phyloP scores from a whole-genome alignment of 1,140 invertebrate species.

The Drosophila subobscura region DNA sequence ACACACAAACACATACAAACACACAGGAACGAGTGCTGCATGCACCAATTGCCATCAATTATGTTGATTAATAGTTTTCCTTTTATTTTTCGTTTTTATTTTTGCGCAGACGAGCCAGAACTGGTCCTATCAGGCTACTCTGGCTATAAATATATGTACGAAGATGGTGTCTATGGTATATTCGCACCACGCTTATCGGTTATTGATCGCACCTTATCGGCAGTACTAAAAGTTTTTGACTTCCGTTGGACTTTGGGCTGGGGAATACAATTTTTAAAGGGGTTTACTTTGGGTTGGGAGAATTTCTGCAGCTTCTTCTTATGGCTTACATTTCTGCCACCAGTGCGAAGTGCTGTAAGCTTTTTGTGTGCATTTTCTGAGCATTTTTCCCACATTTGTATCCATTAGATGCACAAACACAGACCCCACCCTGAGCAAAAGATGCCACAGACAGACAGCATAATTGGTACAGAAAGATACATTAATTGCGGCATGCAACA shows the following conservation, averaged over 20 bases:
- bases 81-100: no score
- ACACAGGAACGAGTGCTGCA: conserved; percentile 36
- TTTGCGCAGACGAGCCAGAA: neutral
- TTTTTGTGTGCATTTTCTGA: neutral
- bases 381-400: conserved; percentile 10
- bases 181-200: conserved; percentile 53
- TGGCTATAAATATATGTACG: conserved; percentile 45
- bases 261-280: neutral
- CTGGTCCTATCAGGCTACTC: conserved; percentile 35
- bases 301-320: conserved; percentile 41
- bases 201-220: conserved; percentile 43
- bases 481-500: conserved; percentile 73
- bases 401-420: conserved; percentile 48
- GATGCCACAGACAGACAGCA: conserved; percentile 37
- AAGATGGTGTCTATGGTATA: conserved; percentile 42
- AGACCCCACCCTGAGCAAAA: conserved; percentile 32
- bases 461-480: conserved; percentile 76
- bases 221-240: no score
- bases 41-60: conserved; percentile 72
- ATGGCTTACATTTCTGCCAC: neutral
- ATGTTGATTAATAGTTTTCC: conserved; percentile 68
- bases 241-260: conserved; percentile 25
- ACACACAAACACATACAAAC: conserved; percentile 14
- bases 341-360: no score
- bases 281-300: neutral